Conservation (phyloP, 2,113 vertebrate genomes). For the Camelus bactrianus region DNA sequence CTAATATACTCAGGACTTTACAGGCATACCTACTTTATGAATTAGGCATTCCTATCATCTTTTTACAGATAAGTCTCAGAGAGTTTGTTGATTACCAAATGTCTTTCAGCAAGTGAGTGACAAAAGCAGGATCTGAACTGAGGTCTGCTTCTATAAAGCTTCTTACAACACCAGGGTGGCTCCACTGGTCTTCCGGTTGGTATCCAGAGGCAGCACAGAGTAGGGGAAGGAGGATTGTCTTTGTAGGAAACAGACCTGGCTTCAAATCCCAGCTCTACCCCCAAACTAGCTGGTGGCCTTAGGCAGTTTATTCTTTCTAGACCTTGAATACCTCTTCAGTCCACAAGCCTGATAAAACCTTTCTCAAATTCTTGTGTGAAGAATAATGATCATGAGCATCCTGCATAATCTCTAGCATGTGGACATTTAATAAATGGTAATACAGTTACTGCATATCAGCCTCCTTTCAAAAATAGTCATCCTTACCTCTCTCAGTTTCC, state of each 20-base stretch:
- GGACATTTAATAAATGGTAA: not conserved
- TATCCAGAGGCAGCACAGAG: not conserved
- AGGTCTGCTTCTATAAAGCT: not conserved
- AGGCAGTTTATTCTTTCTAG: not conserved
- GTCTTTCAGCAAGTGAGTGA: not conserved
- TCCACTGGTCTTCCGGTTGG: not conserved
- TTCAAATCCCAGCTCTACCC: not conserved
- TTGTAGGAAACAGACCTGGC: not conserved
- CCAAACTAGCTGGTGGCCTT: not conserved
- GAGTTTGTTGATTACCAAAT: not conserved
- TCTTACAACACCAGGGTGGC: not conserved
- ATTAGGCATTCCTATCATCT: constrained; percentile 26
- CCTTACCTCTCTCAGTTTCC: not conserved
- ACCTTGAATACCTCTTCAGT: constrained; percentile 25
- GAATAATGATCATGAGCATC: not conserved
- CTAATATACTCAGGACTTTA: not conserved
- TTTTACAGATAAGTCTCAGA: not conserved
- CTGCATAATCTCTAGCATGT: not conserved
- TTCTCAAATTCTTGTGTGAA: not conserved
- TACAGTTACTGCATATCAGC: not conserved
- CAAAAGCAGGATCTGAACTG: constrained; percentile 42
- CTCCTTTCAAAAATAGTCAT: constrained; percentile 40
- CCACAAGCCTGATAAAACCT: not conserved
- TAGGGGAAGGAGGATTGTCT: not conserved
- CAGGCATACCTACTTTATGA: not conserved